A percentile compares a stretch with the other conserved stretches of the same genome.
These are phyloP conservation scores for Brachionus rotundiformis DNA, from an alignment of 1,140 invertebrate genomes.

Conservation along the genomic window DNA sequence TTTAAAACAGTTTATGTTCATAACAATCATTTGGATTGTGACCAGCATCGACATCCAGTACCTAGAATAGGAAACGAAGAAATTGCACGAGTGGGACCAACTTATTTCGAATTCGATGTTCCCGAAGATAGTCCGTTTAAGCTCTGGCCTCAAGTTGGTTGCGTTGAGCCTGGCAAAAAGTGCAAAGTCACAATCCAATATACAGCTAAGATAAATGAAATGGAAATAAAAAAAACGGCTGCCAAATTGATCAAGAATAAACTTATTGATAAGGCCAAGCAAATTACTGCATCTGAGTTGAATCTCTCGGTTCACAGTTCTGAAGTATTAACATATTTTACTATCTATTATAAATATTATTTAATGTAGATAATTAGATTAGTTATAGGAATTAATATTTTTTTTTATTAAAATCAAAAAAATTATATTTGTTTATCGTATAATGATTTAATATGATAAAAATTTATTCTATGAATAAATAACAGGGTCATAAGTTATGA, in stretches of 20 bases:
- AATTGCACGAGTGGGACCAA: slow-evolving; percentile 62
- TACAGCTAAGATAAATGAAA: slow-evolving; percentile 22
- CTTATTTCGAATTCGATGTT: slow-evolving; percentile 64
- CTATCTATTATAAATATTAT: too few species aligned
- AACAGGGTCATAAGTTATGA: too few species aligned
- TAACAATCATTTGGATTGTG: slow-evolving; percentile 61
- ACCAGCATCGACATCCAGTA: slow-evolving; percentile 62
- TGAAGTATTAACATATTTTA: background rate
- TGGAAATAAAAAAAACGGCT: background rate
- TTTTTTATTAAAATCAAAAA: too few species aligned
- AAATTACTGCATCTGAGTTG: slow-evolving; percentile 32
- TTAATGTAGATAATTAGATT: too few species aligned
- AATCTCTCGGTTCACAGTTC: slow-evolving; percentile 16
- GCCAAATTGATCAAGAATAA: slow-evolving; percentile 8
- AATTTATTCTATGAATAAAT: too few species aligned
- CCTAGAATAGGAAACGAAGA: slow-evolving; percentile 61
- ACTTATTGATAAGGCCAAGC: slow-evolving; percentile 19
- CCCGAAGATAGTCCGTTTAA: slow-evolving; percentile 60
- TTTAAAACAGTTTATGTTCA: slow-evolving; percentile 58
- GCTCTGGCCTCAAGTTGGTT: slow-evolving; percentile 63
- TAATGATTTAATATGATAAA: too few species aligned
- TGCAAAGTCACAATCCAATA: slow-evolving; percentile 24
- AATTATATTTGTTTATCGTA: too few species aligned
- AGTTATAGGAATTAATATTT: too few species aligned
- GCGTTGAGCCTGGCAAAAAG: slow-evolving; percentile 59